Conservation (phyloP, 2,113 vertebrate genomes). For the Oenanthe melanoleuca region DNA sequence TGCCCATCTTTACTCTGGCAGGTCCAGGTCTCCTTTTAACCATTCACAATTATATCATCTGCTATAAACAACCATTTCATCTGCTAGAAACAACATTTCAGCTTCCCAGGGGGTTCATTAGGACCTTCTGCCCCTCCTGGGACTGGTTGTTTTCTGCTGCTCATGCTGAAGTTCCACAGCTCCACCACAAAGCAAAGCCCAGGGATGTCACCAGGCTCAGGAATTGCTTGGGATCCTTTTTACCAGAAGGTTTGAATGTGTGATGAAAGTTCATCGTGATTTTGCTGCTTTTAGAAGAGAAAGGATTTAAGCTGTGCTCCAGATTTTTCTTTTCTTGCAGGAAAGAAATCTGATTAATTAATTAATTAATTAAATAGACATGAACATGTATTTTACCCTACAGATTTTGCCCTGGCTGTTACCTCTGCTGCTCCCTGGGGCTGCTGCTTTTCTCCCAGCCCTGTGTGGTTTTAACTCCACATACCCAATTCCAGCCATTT, state of each 20-base stretch:
- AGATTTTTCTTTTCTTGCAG: neutral
- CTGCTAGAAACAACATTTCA: neutral
- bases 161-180: neutral
- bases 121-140: neutral
- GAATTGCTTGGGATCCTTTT: neutral
- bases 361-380: neutral
- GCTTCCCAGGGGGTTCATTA: neutral
- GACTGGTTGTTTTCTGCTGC: neutral
- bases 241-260: neutral
- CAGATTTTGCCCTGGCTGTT: neutral
- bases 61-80: neutral
- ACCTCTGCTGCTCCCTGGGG: neutral
- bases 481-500: neutral
- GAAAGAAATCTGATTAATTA: neutral
- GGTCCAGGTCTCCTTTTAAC: neutral
- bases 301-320: neutral
- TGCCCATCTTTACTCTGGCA: neutral
- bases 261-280: fast-evolving
- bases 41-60: neutral
- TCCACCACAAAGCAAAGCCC: neutral
- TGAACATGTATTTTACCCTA: neutral
- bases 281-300: neutral
- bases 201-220: neutral
- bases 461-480: fast-evolving
- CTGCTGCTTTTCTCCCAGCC: neutral